These are phyloP conservation scores for Ophraella communa DNA, from an alignment of 2,888 invertebrate species.

Conservation along the genomic window DNA sequence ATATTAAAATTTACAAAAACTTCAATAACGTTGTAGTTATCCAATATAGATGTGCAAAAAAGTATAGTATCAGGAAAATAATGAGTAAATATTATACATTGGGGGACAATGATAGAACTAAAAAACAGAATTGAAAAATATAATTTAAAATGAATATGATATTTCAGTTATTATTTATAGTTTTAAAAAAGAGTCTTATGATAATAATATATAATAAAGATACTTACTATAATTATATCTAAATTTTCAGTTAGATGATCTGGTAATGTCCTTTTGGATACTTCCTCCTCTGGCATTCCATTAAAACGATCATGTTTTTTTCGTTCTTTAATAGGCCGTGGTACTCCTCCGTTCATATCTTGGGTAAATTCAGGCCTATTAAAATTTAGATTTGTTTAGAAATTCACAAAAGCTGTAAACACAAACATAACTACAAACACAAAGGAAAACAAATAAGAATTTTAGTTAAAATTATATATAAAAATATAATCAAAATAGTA, in stretches of 20 bases:
- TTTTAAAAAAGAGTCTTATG: too few species aligned
- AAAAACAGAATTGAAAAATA: too few species aligned
- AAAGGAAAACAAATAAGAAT: constrained; percentile 5
- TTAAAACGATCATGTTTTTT: constrained; percentile 95
- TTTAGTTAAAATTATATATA: not conserved
- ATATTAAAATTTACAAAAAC: too few species aligned
- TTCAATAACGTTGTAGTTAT: too few species aligned
- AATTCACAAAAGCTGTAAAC: constrained; percentile 35
- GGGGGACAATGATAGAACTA: too few species aligned
- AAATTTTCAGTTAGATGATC: constrained; percentile 93
- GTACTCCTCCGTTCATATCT: constrained; percentile 63
- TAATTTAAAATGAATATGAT: too few species aligned
- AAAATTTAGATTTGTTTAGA: constrained; percentile 36
- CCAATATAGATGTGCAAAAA: too few species aligned
- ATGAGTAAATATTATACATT: too few species aligned
- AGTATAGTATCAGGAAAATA: too few species aligned
- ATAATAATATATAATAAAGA: too few species aligned
- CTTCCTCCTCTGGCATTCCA: constrained; percentile 97
- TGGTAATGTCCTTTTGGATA: constrained; percentile 89
- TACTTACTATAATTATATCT: constrained; percentile 98
- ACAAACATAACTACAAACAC: constrained; percentile 27
- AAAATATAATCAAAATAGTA: not conserved
- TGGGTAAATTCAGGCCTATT: constrained; percentile 51
- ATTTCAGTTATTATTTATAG: too few species aligned
- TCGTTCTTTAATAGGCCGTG: constrained; percentile 77